These are phyloP conservation scores for Oligia fasciuncula DNA, from an alignment of 2,888 invertebrate genomes.

Conservation along the genomic window DNA sequence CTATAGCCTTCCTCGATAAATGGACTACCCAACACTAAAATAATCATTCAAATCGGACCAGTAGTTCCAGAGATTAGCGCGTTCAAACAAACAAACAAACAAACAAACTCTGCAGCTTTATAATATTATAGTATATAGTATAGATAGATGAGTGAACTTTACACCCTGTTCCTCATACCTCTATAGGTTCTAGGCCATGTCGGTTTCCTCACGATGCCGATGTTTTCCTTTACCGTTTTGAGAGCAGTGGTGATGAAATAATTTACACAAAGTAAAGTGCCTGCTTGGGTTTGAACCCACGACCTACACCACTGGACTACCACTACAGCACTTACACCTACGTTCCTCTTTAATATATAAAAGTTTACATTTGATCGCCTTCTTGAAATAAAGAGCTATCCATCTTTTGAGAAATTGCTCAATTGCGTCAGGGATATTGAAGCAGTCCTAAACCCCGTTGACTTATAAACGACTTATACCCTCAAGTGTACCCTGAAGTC, in stretches of 20 bases:
- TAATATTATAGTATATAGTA: too few species aligned
- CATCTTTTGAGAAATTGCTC: not conserved
- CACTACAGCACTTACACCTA: too few species aligned
- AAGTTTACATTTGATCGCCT: not conserved
- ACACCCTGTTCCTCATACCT: too few species aligned
- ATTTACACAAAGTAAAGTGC: not conserved
- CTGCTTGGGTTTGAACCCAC: not conserved
- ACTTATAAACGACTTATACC: conserved; percentile 3
- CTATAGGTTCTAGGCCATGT: not conserved
- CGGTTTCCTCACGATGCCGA: not conserved
- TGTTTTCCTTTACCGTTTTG: not conserved
- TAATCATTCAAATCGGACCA: too few species aligned
- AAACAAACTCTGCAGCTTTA: too few species aligned
- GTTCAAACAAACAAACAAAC: too few species aligned
- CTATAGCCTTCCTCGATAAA: too few species aligned
- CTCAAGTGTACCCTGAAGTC: not conserved
- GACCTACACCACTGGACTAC: not conserved
- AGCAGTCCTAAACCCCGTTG: not conserved
- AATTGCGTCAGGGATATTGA: not conserved
- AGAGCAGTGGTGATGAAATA: not conserved
- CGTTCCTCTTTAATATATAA: not conserved
- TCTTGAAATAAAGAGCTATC: not conserved
- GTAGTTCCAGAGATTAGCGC: too few species aligned
- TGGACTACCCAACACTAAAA: too few species aligned
- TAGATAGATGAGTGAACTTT: too few species aligned